These are phyloP conservation scores for Punctoribates punctum DNA, from an alignment of 2,888 invertebrate genomes.

Conservation along the genomic window DNA sequence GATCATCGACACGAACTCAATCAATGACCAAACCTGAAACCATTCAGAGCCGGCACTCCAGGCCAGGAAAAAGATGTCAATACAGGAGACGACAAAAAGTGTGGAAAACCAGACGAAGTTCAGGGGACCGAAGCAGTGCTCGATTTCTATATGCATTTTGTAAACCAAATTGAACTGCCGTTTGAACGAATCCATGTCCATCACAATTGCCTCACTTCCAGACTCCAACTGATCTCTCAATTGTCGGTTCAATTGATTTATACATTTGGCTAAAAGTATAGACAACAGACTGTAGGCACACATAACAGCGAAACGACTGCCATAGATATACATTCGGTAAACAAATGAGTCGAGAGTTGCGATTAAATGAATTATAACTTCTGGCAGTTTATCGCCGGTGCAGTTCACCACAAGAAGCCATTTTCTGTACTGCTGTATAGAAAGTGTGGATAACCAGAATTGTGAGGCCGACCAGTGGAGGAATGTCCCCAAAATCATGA, in stretches of 20 bases:
- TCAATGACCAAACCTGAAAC: constrained; percentile 39
- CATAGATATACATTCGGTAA: constrained; percentile 41
- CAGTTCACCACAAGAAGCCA: constrained; percentile 39
- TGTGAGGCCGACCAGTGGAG: constrained; percentile 39
- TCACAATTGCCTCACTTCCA: background rate
- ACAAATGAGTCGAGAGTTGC: constrained; percentile 41
- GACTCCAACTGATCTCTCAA: constrained; percentile 19
- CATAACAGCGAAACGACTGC: constrained; percentile 37
- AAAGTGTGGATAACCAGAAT: constrained; percentile 39
- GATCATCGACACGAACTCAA: constrained; percentile 42
- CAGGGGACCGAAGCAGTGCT: constrained; percentile 41
- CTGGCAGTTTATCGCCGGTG: constrained; percentile 31
- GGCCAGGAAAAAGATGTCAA: constrained; percentile 42
- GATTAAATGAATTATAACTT: constrained; percentile 38
- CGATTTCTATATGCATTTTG: constrained; percentile 40
- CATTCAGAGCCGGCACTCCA: constrained; percentile 41
- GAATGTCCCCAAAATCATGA: constrained; percentile 31
- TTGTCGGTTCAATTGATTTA: constrained; percentile 21
- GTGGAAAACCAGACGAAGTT: constrained; percentile 42
- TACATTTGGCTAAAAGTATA: constrained; percentile 39
- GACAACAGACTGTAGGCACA: constrained; percentile 41
- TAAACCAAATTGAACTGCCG: constrained; percentile 39
- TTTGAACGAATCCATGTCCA: constrained; percentile 38
- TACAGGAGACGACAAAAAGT: constrained; percentile 41
- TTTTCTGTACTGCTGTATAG: constrained; percentile 31